Evolutionary conservation across 2,113 vertebrate genomes (phyloP).

Genomic region (Pelmatolapia mariae): DNA sequence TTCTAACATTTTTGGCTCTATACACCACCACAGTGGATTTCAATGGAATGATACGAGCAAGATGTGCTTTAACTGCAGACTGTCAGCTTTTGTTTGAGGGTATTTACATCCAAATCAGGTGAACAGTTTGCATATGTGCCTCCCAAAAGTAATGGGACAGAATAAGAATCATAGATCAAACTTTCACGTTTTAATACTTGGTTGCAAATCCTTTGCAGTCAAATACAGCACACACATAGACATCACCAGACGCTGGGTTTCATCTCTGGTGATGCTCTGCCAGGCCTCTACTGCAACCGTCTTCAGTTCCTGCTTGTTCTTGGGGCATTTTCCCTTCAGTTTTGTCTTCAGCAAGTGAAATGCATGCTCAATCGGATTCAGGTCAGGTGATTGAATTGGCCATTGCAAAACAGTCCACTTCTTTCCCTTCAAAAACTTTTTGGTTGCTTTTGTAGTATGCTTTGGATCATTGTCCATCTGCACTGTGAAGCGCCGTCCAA

Average conservation of each 20-base stretch:
- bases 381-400: background rate
- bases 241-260: background rate
- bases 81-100: background rate
- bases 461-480: background rate
- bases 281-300: background rate
- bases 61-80: background rate
- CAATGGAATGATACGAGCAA: background rate
- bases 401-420: background rate
- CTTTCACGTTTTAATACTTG: background rate
- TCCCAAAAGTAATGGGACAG: background rate
- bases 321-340: no score
- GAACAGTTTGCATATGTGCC: background rate
- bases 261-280: background rate
- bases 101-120: background rate
- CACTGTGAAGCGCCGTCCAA: background rate
- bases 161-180: background rate
- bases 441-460: background rate
- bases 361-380: background rate
- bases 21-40: background rate
- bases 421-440: background rate
- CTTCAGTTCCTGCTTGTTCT: background rate
- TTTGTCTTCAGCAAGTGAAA: background rate
- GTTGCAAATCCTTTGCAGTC: background rate
- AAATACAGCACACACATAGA: background rate
- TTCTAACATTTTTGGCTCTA: background rate